Base-by-base conservation (phyloP, 64 coral and sea anemone genomes). In the Montipora efflorescens region DNA sequence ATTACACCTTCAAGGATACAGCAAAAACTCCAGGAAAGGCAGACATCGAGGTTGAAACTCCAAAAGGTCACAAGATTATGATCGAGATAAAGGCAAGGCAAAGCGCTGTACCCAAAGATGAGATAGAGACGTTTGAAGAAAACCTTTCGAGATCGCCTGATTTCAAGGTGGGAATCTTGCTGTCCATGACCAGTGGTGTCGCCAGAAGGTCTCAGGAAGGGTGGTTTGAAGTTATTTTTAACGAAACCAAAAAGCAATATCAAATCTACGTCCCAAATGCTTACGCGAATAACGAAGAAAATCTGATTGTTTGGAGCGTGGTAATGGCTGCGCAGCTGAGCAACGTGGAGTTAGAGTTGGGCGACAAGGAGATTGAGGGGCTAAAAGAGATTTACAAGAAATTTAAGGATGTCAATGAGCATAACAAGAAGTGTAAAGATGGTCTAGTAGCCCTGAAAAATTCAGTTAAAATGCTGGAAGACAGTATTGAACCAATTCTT, bases 211-310 rank as follows among this genome's bases (percentile, higher is more conserved):
- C 66, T 55, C n/a, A 13, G 21, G 36, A 59, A 91, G 46, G 89
- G 0, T 53, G 47, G 47, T 91, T 91, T 74, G 89, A 59, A 81
- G 51, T 91, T 84, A 16, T 43, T 77, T 66, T 83, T 13, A 11
- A 12, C 18, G 9, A 48, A 46, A 28, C 12, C 69, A 46, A 46
- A 36, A 81, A 74, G n/a, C 75, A 82, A 20, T 82, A 91, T 51
- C 36, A 16, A 23, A 91, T 91, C 78, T 91, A 73, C 43, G 78
- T 91, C 3, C 89, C 89, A 74, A 91, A 91, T n/a, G 78, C 88
- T 8, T 36, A 59, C 49, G 14, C 52, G 5, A 47, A 18, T 16
- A 16, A 73, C 47, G 67, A 91, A 18, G 64, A 82, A 16, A 7
- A 81, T 49, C 14, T 69, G 62, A 84, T 84, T 20, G 66, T 82